These are phyloP conservation scores for Eristalis intricaria DNA, from an alignment of 2,888 invertebrate species.

Conservation along the genomic window DNA sequence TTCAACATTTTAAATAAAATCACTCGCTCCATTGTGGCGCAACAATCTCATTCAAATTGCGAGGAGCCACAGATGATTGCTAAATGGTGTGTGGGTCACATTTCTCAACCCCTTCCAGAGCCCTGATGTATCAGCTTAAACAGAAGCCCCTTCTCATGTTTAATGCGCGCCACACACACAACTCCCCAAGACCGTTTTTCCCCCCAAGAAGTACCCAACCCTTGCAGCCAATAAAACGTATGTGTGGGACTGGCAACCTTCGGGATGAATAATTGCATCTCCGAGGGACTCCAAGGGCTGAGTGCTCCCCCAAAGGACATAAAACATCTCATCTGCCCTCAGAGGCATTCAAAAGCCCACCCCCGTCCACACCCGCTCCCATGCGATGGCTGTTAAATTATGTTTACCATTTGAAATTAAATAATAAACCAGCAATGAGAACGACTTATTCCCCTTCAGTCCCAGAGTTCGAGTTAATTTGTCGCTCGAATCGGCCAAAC, in stretches of 20 bases:
- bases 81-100: no score
- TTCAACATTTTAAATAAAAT: no score
- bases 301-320: background rate
- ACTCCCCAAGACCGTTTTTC: no score
- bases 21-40: no score
- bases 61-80: no score
- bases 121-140: no score
- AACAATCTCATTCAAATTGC: no score
- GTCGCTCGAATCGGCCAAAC: background rate
- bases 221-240: no score
- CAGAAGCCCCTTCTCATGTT: no score
- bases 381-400: conserved; percentile 16
- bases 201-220: no score
- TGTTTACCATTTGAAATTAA: conserved; percentile 47
- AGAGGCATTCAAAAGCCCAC: background rate
- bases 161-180: no score
- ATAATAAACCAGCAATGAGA: conserved; percentile 43
- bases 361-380: background rate
- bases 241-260: background rate
- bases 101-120: no score
- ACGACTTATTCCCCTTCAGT: conserved; percentile 38
- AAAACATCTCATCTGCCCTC: background rate
- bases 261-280: background rate
- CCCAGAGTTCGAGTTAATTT: conserved; percentile 43
- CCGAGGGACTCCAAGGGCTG: background rate